phyloP scores from a whole-genome alignment of 2,113 vertebrate species.

The Clarias gariepinus region DNA sequence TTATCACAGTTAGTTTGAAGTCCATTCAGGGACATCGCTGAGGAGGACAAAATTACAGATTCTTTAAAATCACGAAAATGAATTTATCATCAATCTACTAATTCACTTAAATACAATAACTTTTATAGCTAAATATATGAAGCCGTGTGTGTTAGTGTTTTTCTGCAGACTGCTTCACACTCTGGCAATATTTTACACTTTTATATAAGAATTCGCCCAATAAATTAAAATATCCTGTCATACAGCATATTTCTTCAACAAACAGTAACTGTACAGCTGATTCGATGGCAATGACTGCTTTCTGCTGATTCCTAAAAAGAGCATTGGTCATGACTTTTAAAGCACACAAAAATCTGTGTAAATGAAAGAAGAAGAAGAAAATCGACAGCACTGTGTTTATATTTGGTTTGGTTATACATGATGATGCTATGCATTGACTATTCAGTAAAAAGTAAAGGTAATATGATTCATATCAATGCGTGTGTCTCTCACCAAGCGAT shows the following conservation, averaged over 20 bases:
- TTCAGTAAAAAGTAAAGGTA: neutral
- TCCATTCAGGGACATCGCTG: constrained; percentile 87
- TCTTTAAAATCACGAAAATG: neutral
- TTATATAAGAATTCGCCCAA: neutral
- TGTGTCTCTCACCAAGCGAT: constrained; percentile 83
- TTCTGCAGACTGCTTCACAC: neutral
- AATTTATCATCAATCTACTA: neutral
- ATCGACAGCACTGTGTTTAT: neutral
- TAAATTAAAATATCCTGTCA: neutral
- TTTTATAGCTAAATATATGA: neutral
- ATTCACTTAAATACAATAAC: neutral
- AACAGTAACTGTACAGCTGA: neutral
- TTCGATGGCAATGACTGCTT: neutral
- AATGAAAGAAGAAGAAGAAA: neutral
- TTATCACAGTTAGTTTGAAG: constrained; percentile 71
- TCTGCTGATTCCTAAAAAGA: neutral
- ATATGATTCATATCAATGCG: neutral
- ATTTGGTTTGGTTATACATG: neutral
- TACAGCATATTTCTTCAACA: neutral
- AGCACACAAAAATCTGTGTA: neutral
- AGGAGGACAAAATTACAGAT: constrained; percentile 40
- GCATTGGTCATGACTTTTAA: neutral
- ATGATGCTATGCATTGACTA: neutral
- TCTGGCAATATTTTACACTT: neutral
- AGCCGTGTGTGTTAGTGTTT: neutral